Base-by-base conservation (phyloP, 2,888 invertebrate genomes). In the Sarcophaga variegata region DNA sequence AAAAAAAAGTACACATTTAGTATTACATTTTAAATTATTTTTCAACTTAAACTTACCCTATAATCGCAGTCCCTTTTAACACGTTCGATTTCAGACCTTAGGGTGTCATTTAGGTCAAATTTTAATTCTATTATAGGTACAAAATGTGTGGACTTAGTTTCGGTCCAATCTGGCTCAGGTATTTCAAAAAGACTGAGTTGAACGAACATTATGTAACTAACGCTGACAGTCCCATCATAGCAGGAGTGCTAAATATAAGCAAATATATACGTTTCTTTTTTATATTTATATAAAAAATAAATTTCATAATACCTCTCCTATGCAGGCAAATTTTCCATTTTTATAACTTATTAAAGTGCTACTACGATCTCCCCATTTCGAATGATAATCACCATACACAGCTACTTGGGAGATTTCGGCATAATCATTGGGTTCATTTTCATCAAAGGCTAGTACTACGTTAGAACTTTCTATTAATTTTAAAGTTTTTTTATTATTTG, bases 361-460 rank as follows among this genome's bases (percentile, higher is more conserved):
- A 74, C 94, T 94, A 89, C 95, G 95, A 91, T 96, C 96, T 63
- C 94, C 94, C 95, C 95, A 96, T 49, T 94, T 94, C 81, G 94
- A 94, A 20, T 92, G 92, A 45, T 93, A 93, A 89, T 95, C 94
- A 0, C 95, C 95, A 83, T 93, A 92, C 64, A 95, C 88, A 1
- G 93, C 91, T 12, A 92, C 62, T 81, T 92, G 90, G 4, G 93
- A 91, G 4, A 93, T 88, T 91, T 94, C 93, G 25, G 92, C 91
- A 47, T 93, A 92, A 80, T 91, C 87, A 3, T 82, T 87, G 0
- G 93, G 93, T 62, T 92, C 90, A 59, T 93, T 91, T 71, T 94
- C 93, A 88, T 95, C 94, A 79, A 94, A 91, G 62, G 91, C 91
- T 20, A 93, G 66, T 0, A 92, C 90, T 81, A 93, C 89, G 71